Evolutionary conservation across 1,140 invertebrate genomes (phyloP).

Genomic region (Chlorops oryzae): DNA sequence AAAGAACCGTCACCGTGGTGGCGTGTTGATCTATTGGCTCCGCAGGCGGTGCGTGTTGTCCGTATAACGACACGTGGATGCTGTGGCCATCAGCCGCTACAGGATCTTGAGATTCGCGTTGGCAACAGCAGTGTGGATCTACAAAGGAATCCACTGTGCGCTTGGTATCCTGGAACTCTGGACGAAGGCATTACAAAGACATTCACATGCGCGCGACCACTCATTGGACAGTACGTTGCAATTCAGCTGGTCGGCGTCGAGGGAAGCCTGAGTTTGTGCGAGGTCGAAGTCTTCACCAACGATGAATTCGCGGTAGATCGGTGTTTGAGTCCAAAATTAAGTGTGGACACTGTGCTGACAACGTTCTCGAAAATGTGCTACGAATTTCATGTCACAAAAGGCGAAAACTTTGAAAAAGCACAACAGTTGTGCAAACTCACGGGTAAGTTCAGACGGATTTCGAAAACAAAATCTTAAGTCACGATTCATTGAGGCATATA

Average conservation of each 20-base stretch:
- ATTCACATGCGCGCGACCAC: conserved; percentile 75
- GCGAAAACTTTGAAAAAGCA: conserved; percentile 74
- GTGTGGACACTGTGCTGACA: conserved; percentile 67
- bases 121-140: conserved; percentile 82
- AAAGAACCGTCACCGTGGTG: conserved; percentile 86
- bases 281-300: conserved; percentile 86
- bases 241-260: conserved; percentile 85
- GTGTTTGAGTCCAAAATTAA: conserved; percentile 62
- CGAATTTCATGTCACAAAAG: conserved; percentile 75
- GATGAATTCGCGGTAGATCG: conserved; percentile 82
- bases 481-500: too few relatives aligned
- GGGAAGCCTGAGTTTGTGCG: conserved; percentile 80
- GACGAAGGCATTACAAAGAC: conserved; percentile 87
- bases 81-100: conserved; percentile 81
- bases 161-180: conserved; percentile 88
- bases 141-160: conserved; percentile 81
- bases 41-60: conserved; percentile 77
- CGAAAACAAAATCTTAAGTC: too few relatives aligned
- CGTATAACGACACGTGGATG: conserved; percentile 79
- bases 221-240: conserved; percentile 80
- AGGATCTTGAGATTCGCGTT: conserved; percentile 85
- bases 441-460: conserved; percentile 33
- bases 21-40: conserved; percentile 77
- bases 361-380: conserved; percentile 83
- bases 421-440: conserved; percentile 65